These are phyloP conservation scores for Lepus oiostolus DNA, from an alignment of 2,797 vertebrate species.

Conservation along the genomic window DNA sequence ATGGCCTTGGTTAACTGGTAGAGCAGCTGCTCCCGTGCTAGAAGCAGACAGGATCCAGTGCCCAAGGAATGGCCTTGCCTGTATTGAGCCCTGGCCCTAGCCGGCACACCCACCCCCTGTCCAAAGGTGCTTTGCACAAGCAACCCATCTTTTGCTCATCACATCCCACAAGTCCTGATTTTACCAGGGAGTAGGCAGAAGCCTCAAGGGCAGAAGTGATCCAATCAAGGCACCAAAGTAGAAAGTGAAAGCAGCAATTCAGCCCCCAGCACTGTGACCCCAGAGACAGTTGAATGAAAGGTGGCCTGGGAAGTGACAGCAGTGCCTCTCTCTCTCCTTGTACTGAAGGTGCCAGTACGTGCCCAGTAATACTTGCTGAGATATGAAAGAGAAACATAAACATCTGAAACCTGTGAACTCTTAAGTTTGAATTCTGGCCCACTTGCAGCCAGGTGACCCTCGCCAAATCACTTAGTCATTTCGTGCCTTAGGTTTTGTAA, in stretches of 20 bases:
- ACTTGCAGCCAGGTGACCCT: background rate
- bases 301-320: no score
- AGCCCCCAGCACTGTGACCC: background rate
- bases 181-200: background rate
- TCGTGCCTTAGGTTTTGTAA: background rate
- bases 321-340: background rate
- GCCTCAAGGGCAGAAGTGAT: background rate
- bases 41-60: background rate
- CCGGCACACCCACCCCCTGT: background rate
- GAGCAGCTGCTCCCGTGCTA: background rate
- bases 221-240: background rate
- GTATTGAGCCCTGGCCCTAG: background rate
- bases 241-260: background rate
- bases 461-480: background rate
- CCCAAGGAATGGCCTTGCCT: background rate
- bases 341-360: fast-evolving
- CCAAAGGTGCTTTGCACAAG: background rate
- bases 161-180: background rate
- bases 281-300: background rate
- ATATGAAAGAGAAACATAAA: background rate
- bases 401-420: background rate
- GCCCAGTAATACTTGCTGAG: background rate
- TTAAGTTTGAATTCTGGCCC: background rate
- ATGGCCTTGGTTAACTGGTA: background rate
- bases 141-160: background rate